Conservation (phyloP, 2,113 vertebrate species). For the Henicopernis longicauda region DNA sequence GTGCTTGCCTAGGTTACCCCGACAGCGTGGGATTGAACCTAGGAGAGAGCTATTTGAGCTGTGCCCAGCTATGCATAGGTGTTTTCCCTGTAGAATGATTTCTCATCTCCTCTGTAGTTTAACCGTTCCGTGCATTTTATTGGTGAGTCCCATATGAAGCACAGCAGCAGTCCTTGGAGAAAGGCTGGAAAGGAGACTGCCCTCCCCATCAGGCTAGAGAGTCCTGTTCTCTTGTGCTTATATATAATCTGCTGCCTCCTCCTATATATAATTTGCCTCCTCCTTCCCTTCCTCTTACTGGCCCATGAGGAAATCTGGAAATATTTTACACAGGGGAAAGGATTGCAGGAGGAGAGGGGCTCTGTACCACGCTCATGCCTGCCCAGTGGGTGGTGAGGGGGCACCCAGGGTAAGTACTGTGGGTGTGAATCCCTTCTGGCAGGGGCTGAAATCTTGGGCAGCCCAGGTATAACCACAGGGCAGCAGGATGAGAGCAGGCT, state of each 20-base stretch:
- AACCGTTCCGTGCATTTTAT: neutral
- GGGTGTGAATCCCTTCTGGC: neutral
- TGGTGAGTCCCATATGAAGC: neutral
- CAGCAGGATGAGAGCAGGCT: neutral
- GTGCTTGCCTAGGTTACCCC: neutral
- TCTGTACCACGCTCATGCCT: neutral
- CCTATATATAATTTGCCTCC: neutral
- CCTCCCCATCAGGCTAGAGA: neutral
- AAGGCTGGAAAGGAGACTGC: neutral
- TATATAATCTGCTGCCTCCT: neutral
- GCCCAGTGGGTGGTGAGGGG: no score
- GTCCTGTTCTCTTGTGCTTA: neutral
- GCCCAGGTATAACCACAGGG: neutral
- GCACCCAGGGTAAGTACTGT: no score
- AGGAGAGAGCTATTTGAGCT: neutral
- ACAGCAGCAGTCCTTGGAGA: neutral
- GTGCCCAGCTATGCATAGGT: neutral
- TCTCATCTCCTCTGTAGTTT: neutral
- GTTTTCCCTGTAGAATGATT: neutral
- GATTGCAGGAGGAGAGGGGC: neutral
- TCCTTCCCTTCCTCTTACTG: neutral
- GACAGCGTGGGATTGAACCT: fast-evolving
- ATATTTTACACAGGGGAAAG: neutral
- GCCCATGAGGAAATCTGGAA: neutral
- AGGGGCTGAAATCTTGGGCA: neutral